Base-by-base conservation (phyloP, 2,113 vertebrate species). In the Murina feae region DNA sequence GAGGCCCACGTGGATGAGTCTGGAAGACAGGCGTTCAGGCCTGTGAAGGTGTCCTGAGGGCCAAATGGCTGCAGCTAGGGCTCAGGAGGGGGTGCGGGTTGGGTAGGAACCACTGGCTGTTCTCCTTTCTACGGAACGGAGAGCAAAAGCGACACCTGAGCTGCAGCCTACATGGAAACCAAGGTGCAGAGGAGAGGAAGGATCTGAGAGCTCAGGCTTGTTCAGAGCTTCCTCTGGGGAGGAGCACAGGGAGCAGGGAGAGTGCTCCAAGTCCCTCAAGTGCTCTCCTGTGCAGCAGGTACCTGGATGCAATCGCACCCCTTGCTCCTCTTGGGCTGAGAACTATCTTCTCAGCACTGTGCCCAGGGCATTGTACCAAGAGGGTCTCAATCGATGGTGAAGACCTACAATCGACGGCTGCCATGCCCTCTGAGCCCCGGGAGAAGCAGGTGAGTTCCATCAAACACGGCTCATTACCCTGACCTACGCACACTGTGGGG, bases 401-500 rank as follows among this genome's bases (percentile, higher is more conserved):
- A 47, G 63, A 71, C 28, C 10, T 37, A 80, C 0, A 1, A 32
- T 9, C 7, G 18, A 28, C 14, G 4, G 5, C 75, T 72, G 75
- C 12, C 0, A 3, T 9, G 18, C 66, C 7, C 20, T 47, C 37
- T 9, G 10, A 2, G 23, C 32, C 30, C 44, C 14, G 76, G 21
- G n/a, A 4, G 39, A 37, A 65, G 63, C 78, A 78, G 53, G 1
- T 0, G 8, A 17, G 32, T 18, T 7, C 28, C 2, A 2, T 0
- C 37, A 9, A 72, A n/a, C 5, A 4, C 3, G n/a, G 18, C 66
- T 35, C n/a, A 63, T 3, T 10, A 17, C 16, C 6, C 28, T 44
- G 63, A 37, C 9, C 63, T 12, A 0, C 0, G 4, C 1, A 17
- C 11, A n/a, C 39, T 17, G 17, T 0, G 10, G 65, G 39, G 14